Percentiles rank a stretch among this genome's conserved stretches.
These are phyloP conservation scores for Echinometra lucunter DNA, from an alignment of 53 echinoderm and acorn worm species.

Conservation along the genomic window DNA sequence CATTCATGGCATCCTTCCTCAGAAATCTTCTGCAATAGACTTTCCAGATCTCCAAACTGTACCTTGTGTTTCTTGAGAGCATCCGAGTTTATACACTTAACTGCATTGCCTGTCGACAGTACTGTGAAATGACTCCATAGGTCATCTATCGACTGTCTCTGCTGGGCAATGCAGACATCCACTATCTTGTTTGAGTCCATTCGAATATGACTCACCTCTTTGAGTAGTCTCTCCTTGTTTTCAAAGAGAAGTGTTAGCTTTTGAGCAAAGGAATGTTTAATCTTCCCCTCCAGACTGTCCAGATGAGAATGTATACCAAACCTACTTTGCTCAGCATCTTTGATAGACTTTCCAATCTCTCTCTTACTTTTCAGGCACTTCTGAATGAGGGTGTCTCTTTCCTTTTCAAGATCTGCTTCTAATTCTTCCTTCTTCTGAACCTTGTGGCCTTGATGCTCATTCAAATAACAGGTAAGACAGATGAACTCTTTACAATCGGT, in stretches of 20 bases:
- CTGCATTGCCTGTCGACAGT: neutral
- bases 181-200: neutral
- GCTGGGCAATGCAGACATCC: neutral
- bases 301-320: neutral
- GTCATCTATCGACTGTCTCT: neutral
- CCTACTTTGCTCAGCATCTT: neutral
- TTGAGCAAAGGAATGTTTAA: neutral
- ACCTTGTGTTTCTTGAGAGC: neutral
- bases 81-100: neutral
- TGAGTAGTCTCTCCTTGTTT: neutral
- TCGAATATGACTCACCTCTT: neutral
- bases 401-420: neutral
- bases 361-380: neutral
- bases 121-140: neutral
- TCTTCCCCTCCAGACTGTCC: neutral
- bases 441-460: neutral
- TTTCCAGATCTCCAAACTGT: neutral
- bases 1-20: neutral
- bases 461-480: neutral
- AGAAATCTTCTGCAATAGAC: neutral
- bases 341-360: neutral
- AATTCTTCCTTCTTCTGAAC: neutral
- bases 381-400: neutral
- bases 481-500: neutral
- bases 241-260: neutral